phyloP scores from a whole-genome alignment of 2,113 vertebrate genomes.

The Naja naja region DNA sequence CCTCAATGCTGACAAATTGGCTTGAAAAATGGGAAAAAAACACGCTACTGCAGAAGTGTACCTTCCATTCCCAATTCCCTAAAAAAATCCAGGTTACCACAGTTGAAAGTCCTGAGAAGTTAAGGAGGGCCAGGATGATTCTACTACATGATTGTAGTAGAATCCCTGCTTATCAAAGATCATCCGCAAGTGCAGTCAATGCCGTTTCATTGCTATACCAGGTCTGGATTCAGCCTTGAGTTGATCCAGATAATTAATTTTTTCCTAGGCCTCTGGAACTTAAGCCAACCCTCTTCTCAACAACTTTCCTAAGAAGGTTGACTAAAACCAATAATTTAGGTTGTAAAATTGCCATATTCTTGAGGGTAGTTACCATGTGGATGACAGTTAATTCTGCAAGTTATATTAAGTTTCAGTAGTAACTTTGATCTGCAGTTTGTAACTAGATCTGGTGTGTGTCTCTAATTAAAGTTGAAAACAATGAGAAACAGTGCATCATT shows the following conservation, averaged over 20 bases:
- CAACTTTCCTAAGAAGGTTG: not conserved
- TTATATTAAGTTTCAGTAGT: not conserved
- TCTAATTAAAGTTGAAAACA: not conserved
- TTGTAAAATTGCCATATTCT: not conserved
- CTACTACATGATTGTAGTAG: no score
- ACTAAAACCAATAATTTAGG: not conserved
- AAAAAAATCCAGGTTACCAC: not conserved
- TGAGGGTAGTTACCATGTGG: not conserved
- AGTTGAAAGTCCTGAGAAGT: not conserved
- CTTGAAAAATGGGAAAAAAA: not conserved
- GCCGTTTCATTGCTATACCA: not conserved
- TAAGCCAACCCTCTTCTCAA: not conserved
- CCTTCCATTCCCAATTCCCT: not conserved
- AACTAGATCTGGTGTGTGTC: not conserved
- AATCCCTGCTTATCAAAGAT: not conserved
- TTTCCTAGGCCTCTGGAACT: not conserved
- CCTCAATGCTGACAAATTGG: not conserved
- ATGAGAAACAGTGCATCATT: not conserved
- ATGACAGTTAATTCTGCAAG: not conserved
- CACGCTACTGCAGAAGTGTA: not conserved
- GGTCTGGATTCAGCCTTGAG: not conserved
- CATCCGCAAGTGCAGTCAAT: not conserved
- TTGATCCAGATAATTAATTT: not conserved
- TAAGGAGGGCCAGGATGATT: not conserved
- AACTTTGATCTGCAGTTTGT: not conserved